These are phyloP conservation scores for Limnephilus marmoratus DNA, from an alignment of 2,888 invertebrate species.

Conservation along the genomic window DNA sequence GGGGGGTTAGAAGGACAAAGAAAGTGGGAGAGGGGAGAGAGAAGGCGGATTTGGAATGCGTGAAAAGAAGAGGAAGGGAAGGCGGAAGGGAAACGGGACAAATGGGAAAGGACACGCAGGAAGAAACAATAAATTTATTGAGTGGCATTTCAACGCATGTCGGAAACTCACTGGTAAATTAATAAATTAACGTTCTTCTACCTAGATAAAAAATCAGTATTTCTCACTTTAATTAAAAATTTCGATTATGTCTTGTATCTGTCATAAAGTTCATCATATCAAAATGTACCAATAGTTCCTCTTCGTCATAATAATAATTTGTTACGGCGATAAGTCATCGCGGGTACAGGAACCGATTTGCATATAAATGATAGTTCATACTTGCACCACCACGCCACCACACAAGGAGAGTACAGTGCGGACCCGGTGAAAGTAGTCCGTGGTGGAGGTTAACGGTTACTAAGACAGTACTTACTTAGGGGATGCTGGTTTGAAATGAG, in stretches of 20 bases:
- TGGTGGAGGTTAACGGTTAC: conserved; percentile 15
- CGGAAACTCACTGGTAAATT: too few species aligned
- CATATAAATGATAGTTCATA: conserved; percentile 24
- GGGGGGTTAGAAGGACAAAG: too few species aligned
- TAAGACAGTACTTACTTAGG: conserved; percentile 22
- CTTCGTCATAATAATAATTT: conserved; percentile 20
- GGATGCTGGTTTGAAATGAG: conserved; percentile 15
- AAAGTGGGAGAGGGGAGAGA: too few species aligned
- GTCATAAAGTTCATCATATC: background rate
- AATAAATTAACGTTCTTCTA: too few species aligned
- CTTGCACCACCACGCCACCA: background rate
- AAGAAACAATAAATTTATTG: too few species aligned
- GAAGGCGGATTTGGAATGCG: too few species aligned
- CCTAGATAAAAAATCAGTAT: too few species aligned
- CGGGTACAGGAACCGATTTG: conserved; percentile 19
- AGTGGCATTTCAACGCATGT: too few species aligned
- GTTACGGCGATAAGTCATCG: conserved; percentile 10
- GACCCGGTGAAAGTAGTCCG: background rate
- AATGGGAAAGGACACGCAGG: too few species aligned
- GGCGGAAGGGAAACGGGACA: too few species aligned
- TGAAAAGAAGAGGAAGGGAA: too few species aligned
- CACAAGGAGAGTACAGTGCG: background rate
- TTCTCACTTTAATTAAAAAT: background rate
- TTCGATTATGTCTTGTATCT: background rate
- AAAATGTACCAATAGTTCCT: background rate